Evolutionary conservation across 1,140 invertebrate genomes (phyloP), one percentile per base, ranked within the genome.

Genomic region (Trichogramma pretiosum): DNA sequence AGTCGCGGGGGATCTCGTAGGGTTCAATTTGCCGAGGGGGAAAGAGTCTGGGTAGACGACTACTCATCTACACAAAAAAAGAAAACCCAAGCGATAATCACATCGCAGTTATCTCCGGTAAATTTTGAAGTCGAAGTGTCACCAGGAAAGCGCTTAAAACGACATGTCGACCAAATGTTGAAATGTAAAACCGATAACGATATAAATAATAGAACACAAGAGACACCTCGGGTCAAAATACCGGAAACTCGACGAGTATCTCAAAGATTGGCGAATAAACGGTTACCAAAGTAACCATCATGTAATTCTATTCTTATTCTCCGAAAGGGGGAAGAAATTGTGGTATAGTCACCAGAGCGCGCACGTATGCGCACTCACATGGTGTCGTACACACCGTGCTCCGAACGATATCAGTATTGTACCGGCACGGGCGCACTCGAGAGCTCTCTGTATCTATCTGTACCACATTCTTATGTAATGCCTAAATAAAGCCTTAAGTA

Each of bases 161-260:
- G 41, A n/a, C 28, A 43, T 18, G 11, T 33, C 8, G 41, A 43
- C 32, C 41, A 43, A 13, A 32, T 43, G 14, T 37, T 37, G n/a
- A 37, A 37, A 21, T 37, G 21, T 37, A 35, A 35, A 35, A 16
- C 11, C 11, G 9, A 16, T 9, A 14, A 37, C 3, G 10, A 37
- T 37, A 37, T 19, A 37, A 21, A 19, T 37, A 17, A 37, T 37
- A 37, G 14, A 19, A 37, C 10, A 19, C 5, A 21, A 19, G 17
- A 19, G 18, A 37, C 11, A 37, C n/a, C 35, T 37, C 5, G 5
- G 7, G 7, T 19, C 16, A 37, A 37, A 37, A 21, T 10, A 37
- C 18, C 18, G 7, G 26, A 7, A 37, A 37, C 35, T 21, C 18
- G 35, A 37, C 21, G n/a, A n/a, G n/a, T 17, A 11, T 37, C 18